Evolutionary conservation across 2,797 vertebrate species (phyloP), one percentile per base, ranked within the genome.

Genomic region (Falco concolor): DNA sequence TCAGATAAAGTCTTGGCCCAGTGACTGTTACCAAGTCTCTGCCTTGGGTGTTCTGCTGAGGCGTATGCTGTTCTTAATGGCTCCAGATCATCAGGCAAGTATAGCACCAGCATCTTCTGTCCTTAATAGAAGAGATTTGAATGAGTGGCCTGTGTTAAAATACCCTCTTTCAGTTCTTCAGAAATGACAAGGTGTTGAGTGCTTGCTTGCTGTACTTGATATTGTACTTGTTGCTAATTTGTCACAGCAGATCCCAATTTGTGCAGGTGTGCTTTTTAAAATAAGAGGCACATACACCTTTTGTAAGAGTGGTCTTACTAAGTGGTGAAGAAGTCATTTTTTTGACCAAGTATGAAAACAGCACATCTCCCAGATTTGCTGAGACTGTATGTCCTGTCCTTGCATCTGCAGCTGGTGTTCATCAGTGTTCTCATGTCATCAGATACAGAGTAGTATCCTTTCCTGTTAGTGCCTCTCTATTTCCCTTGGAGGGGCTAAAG

Each of bases 61-160:
- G 90, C 98, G 99, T 36, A 98, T 99, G 97, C 97, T 99, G 77
- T 99, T 99, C 93, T 97, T 99, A 78, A 98, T 99, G 99, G 98
- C 98, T 6, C 98, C 98, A 18, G 96, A 97, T 76, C 99, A 99
- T 64, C 99, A 99, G 99, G 99, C 98, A 97, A 98, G 97, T 83
- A 42, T 14, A 20, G 56, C 56, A 59, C 9, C 54, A 40, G 20
- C 57, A 36, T 36, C 44, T 69, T 63, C 61, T 69, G 19, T 22
- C 30, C 30, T 38, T n/a, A 30, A 9, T 13, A 47, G 25, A n/a
- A 85, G 42, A 68, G 19, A 36, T 50, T 36, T 64, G 24, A 76
- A 19, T 73, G 42, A 49, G n/a, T 49, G 42, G 21, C 76, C 45
- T 68, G 17, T 53, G 67, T 81, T 74, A 53, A 70, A 84, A 68